phyloP scores from a whole-genome alignment of 1,140 invertebrate genomes.

The Aphidius ervi region DNA sequence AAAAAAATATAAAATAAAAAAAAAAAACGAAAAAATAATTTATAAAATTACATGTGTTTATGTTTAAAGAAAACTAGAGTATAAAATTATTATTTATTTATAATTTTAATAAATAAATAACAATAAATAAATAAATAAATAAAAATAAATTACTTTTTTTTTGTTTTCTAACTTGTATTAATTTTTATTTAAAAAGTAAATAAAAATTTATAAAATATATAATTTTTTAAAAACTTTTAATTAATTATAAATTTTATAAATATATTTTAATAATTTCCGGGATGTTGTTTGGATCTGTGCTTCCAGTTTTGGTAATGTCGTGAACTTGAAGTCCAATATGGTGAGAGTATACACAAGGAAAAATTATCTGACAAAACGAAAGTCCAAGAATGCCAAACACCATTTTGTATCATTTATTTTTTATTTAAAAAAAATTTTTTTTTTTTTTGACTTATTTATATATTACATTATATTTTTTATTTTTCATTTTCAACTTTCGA shows the following conservation, averaged over 20 bases:
- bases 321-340: slow-evolving; percentile 1
- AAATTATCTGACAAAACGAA: slow-evolving; percentile 1
- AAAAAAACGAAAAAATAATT: too few species aligned
- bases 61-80: too few species aligned
- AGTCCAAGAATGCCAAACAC: slow-evolving; percentile 9
- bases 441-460: background rate
- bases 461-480: slow-evolving; percentile 1
- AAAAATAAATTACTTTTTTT: too few species aligned
- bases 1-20: background rate
- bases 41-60: too few species aligned
- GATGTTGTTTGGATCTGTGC: background rate
- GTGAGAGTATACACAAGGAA: background rate
- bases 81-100: too few species aligned
- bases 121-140: too few species aligned
- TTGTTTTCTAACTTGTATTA: too few species aligned
- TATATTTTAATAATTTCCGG: background rate
- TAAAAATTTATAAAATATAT: too few species aligned
- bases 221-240: too few species aligned
- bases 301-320: background rate
- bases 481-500: slow-evolving; percentile 3
- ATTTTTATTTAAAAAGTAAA: too few species aligned
- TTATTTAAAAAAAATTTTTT: background rate
- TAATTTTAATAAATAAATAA: too few species aligned
- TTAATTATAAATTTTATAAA: too few species aligned
- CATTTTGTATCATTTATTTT: background rate